Conservation (phyloP, 2,888 invertebrate species). For the Prosopocoilus inquinatus region DNA sequence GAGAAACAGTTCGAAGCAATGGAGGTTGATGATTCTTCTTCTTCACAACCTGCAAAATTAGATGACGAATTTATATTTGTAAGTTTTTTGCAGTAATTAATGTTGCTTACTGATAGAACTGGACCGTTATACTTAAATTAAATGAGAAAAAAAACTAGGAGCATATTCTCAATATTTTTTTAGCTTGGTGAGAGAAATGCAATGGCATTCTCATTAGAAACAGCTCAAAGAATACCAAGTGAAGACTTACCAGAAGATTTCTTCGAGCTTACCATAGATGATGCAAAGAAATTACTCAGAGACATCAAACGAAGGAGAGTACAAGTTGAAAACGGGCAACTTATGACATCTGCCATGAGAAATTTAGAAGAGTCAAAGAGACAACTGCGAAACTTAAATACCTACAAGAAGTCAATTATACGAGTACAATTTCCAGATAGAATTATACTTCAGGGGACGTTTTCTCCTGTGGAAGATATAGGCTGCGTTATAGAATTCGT, state of each 20-base stretch:
- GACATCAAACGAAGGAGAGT: conserved; percentile 68
- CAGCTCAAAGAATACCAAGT: conserved; percentile 61
- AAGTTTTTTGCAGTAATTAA: conserved; percentile 27
- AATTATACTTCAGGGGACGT: conserved; percentile 82
- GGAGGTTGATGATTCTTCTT: conserved; percentile 15
- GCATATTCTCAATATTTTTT: conserved; percentile 1
- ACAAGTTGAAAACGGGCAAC: conserved; percentile 68
- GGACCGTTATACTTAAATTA: too few relatives aligned
- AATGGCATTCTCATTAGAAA: conserved; percentile 65
- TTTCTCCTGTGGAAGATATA: conserved; percentile 74
- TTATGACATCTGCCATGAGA: conserved; percentile 66
- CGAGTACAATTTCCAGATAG: conserved; percentile 85
- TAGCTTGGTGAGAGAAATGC: conserved; percentile 75
- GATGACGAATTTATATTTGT: conserved; percentile 50
- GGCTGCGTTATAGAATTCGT: conserved; percentile 72
- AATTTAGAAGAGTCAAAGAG: conserved; percentile 59
- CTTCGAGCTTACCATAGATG: conserved; percentile 80
- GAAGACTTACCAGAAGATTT: conserved; percentile 84
- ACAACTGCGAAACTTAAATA: conserved; percentile 58
- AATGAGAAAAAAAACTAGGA: too few relatives aligned
- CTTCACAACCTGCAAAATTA: conserved; percentile 19
- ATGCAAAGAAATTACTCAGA: conserved; percentile 71
- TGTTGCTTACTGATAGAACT: not conserved
- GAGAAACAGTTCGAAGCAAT: conserved; percentile 18
- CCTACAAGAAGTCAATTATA: conserved; percentile 76